A percentile compares a stretch with the other conserved stretches of the same genome.
phyloP scores from a whole-genome alignment of 2,888 invertebrate species.

The Scaeva pyrastri region DNA sequence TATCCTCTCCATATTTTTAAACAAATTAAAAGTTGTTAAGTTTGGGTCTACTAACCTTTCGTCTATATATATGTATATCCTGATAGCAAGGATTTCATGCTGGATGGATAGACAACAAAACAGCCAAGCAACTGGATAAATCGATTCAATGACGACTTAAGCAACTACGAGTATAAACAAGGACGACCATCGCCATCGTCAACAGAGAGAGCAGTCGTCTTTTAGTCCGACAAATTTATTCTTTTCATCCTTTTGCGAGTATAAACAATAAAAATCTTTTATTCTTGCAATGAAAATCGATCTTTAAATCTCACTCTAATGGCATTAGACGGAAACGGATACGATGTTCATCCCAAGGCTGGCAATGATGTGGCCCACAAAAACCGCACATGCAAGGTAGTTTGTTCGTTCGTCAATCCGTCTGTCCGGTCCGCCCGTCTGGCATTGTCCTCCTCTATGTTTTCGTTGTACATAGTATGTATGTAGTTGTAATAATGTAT shows the following conservation, averaged over 20 bases:
- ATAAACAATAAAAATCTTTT: constrained; percentile 55
- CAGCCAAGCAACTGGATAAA: constrained; percentile 7
- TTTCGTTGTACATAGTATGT: background rate
- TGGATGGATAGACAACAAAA: background rate
- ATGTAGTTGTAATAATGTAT: constrained; percentile 31
- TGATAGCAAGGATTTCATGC: background rate
- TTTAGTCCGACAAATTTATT: constrained; percentile 24
- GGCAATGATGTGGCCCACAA: constrained; percentile 39
- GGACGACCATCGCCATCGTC: constrained; percentile 3
- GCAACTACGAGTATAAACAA: constrained; percentile 1
- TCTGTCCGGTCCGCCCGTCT: background rate
- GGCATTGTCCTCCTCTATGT: background rate
- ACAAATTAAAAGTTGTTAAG: constrained; percentile 73
- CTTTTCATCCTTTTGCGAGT: constrained; percentile 36
- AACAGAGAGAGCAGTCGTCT: background rate
- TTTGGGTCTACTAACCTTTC: constrained; percentile 63
- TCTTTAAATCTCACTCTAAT: constrained; percentile 57
- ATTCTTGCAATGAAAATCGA: constrained; percentile 44
- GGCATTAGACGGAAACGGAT: constrained; percentile 51
- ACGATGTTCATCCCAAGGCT: constrained; percentile 52
- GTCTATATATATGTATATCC: background rate
- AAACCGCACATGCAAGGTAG: constrained; percentile 45
- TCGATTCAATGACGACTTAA: constrained; percentile 43
- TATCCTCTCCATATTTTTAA: constrained; percentile 42
- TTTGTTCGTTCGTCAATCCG: background rate